Conservation (phyloP, 1,140 invertebrate species). For the Drosophila paulistorum region DNA sequence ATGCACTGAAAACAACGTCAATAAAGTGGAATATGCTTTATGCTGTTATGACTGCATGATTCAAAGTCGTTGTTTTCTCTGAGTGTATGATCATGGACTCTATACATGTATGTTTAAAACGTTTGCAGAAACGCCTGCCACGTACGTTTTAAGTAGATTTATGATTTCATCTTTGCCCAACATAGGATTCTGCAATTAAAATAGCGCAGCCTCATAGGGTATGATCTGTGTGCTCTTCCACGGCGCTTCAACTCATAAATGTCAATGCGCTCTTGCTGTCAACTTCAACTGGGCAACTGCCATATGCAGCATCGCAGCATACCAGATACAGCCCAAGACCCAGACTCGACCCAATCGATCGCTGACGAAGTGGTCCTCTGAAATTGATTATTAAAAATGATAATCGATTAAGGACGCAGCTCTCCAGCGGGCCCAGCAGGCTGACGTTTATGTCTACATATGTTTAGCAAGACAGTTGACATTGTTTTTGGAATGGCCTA, state of each 20-base stretch:
- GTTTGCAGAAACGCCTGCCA: slow-evolving; percentile 18
- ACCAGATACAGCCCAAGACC: no score
- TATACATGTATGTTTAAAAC: not conserved
- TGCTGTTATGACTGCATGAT: no score
- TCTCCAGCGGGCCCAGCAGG: slow-evolving; percentile 28
- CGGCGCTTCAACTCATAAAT: slow-evolving; percentile 55
- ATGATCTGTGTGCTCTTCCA: not conserved
- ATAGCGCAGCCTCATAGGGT: slow-evolving; percentile 31
- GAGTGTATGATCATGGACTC: not conserved
- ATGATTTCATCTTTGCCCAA: slow-evolving; percentile 49
- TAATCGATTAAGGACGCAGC: slow-evolving; percentile 77
- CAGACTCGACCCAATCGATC: slow-evolving; percentile 14
- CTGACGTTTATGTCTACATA: slow-evolving; percentile 82
- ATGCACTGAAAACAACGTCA: slow-evolving; percentile 10
- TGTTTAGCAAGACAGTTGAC: slow-evolving; percentile 82
- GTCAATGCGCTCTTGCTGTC: slow-evolving; percentile 47
- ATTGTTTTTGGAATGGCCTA: slow-evolving; percentile 64
- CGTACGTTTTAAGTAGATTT: slow-evolving; percentile 30
- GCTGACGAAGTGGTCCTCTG: slow-evolving; percentile 31
- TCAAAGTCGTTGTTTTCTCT: not conserved
- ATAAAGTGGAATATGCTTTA: not conserved
- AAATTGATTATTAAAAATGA: slow-evolving; percentile 83
- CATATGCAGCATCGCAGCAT: slow-evolving; percentile 45
- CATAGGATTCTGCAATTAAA: slow-evolving; percentile 55
- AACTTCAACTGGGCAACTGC: slow-evolving; percentile 28